Conservation (phyloP, 2,113 vertebrate genomes). For the Euleptes europaea region DNA sequence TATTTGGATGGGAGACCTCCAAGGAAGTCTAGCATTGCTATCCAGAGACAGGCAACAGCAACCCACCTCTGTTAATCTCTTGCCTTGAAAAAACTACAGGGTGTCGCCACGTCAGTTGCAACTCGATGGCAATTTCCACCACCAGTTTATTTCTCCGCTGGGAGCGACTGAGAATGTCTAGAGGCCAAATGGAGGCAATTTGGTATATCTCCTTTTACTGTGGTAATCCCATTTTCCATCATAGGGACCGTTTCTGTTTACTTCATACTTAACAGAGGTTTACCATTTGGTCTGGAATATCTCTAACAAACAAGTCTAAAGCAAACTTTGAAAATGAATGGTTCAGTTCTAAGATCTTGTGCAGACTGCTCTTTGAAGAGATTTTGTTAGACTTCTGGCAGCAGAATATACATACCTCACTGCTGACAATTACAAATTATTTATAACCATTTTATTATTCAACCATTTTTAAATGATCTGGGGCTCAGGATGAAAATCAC, state of each 20-base stretch:
- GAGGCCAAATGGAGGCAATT: not conserved
- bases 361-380: not conserved
- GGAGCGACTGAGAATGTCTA: not conserved
- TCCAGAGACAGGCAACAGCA: no score
- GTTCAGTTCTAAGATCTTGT: not conserved
- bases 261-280: not conserved
- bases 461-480: not conserved
- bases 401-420: not conserved
- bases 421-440: not conserved
- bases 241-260: not conserved
- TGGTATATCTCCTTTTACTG: not conserved
- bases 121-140: not conserved
- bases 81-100: no score
- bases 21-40: no score
- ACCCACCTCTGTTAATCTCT: no score
- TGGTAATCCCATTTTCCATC: not conserved
- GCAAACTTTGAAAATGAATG: not conserved
- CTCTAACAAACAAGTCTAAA: not conserved
- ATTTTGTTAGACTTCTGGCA: not conserved
- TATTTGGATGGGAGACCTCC: no score
- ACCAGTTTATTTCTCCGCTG: not conserved
- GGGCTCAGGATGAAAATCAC: not conserved
- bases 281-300: slow-evolving; percentile 1
- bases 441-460: not conserved
- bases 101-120: no score